Percentiles rank a stretch among this genome's conserved stretches.
Conservation (phyloP, 1,140 invertebrate genomes). For the Meloidogyne chitwoodi region DNA sequence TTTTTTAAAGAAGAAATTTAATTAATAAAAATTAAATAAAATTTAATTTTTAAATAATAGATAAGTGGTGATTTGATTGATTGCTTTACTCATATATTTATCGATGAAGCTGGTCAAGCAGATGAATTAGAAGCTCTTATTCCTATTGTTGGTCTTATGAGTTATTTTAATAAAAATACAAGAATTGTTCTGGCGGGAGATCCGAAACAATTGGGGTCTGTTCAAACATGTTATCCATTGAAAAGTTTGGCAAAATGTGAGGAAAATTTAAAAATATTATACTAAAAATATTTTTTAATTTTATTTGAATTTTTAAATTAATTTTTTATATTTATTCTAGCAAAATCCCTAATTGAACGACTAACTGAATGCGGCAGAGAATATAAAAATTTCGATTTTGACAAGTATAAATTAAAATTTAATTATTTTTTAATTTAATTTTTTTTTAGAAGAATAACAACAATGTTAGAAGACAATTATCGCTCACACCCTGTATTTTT, state of each 20-base stretch:
- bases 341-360: neutral
- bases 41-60: neutral
- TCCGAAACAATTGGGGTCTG: constrained; percentile 81
- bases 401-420: constrained; percentile 17
- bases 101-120: constrained; percentile 38
- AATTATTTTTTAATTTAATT: neutral
- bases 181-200: constrained; percentile 79
- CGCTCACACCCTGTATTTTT: constrained; percentile 32
- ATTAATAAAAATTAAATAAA: constrained; percentile 18
- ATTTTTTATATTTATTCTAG: neutral
- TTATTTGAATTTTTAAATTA: neutral
- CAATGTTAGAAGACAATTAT: constrained; percentile 34
- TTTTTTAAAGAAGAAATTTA: neutral
- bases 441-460: constrained; percentile 23
- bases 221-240: constrained; percentile 70
- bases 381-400: neutral
- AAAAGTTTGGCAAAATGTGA: constrained; percentile 9
- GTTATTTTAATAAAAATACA: constrained; percentile 11
- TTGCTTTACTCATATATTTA: constrained; percentile 32
- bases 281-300: no score
- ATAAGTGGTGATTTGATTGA: neutral
- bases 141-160: constrained; percentile 15
- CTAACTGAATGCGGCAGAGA: constrained; percentile 1
- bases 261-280: no score
- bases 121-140: constrained; percentile 30